Evolutionary conservation across 2,888 invertebrate genomes (phyloP).

Genomic region (Monoplex corrugatus): DNA sequence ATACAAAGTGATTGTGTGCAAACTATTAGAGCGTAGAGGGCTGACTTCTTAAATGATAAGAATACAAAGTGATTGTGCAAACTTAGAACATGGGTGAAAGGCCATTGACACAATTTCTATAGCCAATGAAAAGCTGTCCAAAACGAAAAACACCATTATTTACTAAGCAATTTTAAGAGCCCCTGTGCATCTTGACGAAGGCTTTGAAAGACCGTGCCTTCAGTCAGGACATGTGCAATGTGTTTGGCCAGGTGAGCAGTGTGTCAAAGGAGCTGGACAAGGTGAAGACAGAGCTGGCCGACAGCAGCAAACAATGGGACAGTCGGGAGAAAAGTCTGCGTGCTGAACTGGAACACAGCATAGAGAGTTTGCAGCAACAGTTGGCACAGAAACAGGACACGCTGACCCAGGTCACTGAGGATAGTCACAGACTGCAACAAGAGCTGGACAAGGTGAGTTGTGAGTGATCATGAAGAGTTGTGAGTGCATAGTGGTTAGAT

Average conservation of each 20-base stretch:
- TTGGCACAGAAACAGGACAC: constrained; percentile 60
- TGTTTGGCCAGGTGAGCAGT: background rate
- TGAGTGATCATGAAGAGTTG: too few species aligned
- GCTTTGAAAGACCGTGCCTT: background rate
- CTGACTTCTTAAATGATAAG: too few species aligned
- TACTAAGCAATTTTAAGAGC: too few species aligned
- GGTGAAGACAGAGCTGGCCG: constrained; percentile 32
- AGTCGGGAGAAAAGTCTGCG: constrained; percentile 24
- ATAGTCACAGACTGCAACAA: constrained; percentile 54
- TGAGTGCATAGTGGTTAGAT: too few species aligned
- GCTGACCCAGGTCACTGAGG: constrained; percentile 56
- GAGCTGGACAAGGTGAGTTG: constrained; percentile 55
- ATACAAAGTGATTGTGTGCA: too few species aligned
- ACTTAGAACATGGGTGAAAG: too few species aligned
- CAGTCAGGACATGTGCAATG: background rate
- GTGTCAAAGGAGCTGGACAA: background rate
- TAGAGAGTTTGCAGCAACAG: constrained; percentile 41
- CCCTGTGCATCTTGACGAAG: too few species aligned
- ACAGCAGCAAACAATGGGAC: constrained; percentile 10
- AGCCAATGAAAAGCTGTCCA: too few species aligned
- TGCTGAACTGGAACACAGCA: constrained; percentile 30
- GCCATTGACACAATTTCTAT: too few species aligned
- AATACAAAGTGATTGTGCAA: too few species aligned
- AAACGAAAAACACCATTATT: too few species aligned
- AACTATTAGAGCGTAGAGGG: too few species aligned